Evolutionary conservation across 2,888 invertebrate species (phyloP).

Genomic region (Resseliella maxima): DNA sequence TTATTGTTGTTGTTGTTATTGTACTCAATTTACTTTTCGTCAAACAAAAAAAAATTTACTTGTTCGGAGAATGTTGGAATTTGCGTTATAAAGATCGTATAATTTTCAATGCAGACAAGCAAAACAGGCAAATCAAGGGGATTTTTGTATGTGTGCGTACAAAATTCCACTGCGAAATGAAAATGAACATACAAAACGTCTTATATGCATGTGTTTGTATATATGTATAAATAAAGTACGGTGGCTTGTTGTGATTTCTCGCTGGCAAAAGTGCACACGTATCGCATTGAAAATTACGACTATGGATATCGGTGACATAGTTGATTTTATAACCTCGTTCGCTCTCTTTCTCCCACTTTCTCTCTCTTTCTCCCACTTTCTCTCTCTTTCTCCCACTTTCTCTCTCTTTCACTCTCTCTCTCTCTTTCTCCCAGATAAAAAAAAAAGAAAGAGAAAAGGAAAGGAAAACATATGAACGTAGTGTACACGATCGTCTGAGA

Average conservation of each 20-base stretch:
- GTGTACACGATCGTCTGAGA: background rate
- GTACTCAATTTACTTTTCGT: slow-evolving; percentile 21
- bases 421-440: background rate
- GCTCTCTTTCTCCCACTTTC: background rate
- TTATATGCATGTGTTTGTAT: background rate
- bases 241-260: slow-evolving; percentile 18
- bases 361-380: background rate
- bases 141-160: background rate
- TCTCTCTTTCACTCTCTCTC: background rate
- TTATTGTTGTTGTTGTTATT: slow-evolving; percentile 19
- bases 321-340: background rate
- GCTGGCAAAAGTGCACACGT: background rate
- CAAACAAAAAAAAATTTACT: background rate
- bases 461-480: background rate
- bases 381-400: background rate
- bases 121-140: background rate
- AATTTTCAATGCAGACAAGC: background rate
- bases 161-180: background rate
- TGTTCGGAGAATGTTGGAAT: slow-evolving; percentile 9
- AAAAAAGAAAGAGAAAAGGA: no score
- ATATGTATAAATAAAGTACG: no score
- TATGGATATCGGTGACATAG: slow-evolving; percentile 20
- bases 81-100: background rate
- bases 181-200: background rate
- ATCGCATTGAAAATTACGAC: background rate